Evolutionary conservation across 2,113 vertebrate species (phyloP).

Genomic region (Pseudorasbora parva): DNA sequence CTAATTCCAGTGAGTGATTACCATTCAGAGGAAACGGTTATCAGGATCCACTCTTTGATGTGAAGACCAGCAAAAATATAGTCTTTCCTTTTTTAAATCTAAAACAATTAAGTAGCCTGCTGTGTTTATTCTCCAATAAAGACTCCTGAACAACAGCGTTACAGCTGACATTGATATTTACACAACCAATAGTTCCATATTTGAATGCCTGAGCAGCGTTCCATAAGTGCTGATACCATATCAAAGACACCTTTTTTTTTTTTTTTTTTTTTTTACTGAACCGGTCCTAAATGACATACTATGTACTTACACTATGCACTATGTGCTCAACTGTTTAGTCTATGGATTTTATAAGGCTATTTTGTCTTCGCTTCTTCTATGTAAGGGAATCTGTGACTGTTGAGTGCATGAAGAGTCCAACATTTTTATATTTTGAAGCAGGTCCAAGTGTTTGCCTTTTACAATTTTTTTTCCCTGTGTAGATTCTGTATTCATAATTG

Average conservation of each 20-base stretch:
- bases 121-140: not conserved
- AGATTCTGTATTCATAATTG: no score
- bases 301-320: no score
- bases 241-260: not conserved
- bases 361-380: no score
- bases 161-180: not conserved
- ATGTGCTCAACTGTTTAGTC: no score
- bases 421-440: no score
- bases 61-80: not conserved
- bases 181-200: not conserved
- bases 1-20: conserved; percentile 69
- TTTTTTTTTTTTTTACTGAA: not conserved
- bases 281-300: not conserved
- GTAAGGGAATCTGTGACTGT: no score
- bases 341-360: no score
- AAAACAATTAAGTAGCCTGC: conserved; percentile 36
- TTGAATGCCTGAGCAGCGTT: not conserved
- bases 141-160: not conserved
- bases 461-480: no score
- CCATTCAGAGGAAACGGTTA: conserved; percentile 66
- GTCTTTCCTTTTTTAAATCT: conserved; percentile 26
- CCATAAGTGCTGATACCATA: not conserved
- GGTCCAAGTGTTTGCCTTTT: no score
- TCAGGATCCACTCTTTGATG: conserved; percentile 49
- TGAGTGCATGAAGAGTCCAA: no score